Conservation (phyloP, 2,888 invertebrate genomes). For the Chrysomela aeneicollis region DNA sequence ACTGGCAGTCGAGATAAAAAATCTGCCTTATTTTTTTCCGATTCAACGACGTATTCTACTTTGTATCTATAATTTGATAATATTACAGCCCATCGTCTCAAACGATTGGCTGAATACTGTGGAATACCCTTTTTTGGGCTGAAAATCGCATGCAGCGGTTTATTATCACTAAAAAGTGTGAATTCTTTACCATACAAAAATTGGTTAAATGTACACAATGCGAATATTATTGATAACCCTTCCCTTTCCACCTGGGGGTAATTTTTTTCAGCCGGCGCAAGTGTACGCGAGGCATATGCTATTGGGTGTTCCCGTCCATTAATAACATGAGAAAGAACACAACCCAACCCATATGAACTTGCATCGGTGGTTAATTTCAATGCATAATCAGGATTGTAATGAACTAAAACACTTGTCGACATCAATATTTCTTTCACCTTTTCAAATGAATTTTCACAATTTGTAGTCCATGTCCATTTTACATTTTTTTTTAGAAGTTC, state of each 20-base stretch:
- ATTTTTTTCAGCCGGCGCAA: neutral
- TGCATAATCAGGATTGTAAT: conserved; percentile 16
- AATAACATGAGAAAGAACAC: conserved; percentile 20
- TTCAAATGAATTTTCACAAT: conserved; percentile 12
- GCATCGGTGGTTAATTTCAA: conserved; percentile 18
- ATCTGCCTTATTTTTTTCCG: no score
- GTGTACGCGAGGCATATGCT: neutral
- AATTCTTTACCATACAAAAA: no score
- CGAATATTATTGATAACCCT: neutral
- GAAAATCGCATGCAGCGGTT: no score
- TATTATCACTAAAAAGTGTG: no score
- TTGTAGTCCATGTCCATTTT: conserved; percentile 8
- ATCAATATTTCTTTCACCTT: conserved; percentile 17
- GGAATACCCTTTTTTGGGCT: no score
- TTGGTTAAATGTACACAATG: no score
- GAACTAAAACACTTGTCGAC: conserved; percentile 12
- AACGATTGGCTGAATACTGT: no score
- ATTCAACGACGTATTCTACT: no score
- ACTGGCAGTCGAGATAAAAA: no score
- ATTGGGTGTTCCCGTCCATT: neutral
- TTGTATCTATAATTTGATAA: no score
- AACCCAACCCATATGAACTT: conserved; percentile 11
- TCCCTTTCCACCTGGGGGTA: neutral
- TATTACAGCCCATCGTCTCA: no score
- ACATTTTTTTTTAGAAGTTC: conserved; percentile 15